phyloP scores from a whole-genome alignment of 2,888 invertebrate species.

The Agrilus mali region DNA sequence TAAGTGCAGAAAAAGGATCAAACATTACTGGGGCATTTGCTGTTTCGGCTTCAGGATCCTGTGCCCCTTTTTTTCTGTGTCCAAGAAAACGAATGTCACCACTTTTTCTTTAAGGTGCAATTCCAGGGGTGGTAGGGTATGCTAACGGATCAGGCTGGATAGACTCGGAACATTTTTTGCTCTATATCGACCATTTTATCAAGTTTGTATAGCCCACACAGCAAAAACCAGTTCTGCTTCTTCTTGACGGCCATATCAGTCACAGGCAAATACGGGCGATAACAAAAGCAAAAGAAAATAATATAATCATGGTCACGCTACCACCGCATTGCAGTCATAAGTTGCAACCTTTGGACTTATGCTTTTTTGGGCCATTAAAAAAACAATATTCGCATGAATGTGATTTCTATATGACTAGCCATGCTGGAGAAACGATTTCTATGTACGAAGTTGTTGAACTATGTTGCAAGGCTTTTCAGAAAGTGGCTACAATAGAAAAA shows the following conservation, averaged over 20 bases:
- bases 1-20: too few relatives aligned
- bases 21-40: too few relatives aligned
- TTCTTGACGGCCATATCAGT: conserved; percentile 1
- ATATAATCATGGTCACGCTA: too few relatives aligned
- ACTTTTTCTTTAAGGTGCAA: neutral
- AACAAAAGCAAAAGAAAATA: conserved; percentile 1
- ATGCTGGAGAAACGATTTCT: too few relatives aligned
- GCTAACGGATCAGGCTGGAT: neutral
- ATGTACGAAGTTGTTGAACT: neutral
- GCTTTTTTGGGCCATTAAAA: too few relatives aligned
- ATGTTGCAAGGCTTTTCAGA: conserved; percentile 3
- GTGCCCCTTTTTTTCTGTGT: too few relatives aligned
- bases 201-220: neutral
- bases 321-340: too few relatives aligned
- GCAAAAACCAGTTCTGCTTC: conserved; percentile 3
- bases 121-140: too few relatives aligned
- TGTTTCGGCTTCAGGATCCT: too few relatives aligned
- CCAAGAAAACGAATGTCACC: neutral
- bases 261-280: conserved; percentile 2
- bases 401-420: too few relatives aligned
- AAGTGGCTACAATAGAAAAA: conserved; percentile 5
- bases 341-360: too few relatives aligned
- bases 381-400: too few relatives aligned
- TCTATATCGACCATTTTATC: neutral
- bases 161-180: neutral